Conservation (phyloP, 2,888 invertebrate species). For the Chrysolina oricalcia region DNA sequence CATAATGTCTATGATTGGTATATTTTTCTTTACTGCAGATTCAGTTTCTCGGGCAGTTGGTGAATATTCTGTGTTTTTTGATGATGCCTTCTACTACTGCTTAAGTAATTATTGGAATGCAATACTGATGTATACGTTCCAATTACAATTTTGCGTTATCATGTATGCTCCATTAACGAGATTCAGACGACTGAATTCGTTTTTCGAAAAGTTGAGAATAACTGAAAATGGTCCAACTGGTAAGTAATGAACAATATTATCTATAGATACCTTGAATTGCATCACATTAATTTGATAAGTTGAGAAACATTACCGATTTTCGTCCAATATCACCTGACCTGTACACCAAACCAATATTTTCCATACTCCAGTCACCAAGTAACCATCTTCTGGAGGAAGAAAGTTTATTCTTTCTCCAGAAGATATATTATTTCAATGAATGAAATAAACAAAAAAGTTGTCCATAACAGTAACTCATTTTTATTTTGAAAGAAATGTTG, state of each 20-base stretch:
- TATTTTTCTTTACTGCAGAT: neutral
- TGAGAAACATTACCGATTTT: too few relatives aligned
- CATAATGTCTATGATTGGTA: neutral
- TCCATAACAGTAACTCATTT: too few relatives aligned
- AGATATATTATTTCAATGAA: too few relatives aligned
- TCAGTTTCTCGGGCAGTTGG: neutral
- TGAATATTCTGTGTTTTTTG: neutral
- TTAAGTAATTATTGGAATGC: neutral
- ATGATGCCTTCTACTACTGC: neutral
- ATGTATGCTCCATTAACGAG: slow-evolving; percentile 7
- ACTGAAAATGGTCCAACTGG: neutral
- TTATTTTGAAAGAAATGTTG: too few relatives aligned
- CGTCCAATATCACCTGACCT: too few relatives aligned
- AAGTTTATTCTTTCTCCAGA: too few relatives aligned
- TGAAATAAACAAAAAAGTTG: too few relatives aligned
- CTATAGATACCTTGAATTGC: too few relatives aligned
- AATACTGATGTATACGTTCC: neutral
- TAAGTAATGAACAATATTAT: neutral
- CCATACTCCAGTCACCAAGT: too few relatives aligned
- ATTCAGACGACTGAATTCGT: slow-evolving; percentile 11
- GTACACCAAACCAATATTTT: too few relatives aligned
- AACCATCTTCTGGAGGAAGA: too few relatives aligned
- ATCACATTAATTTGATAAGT: too few relatives aligned
- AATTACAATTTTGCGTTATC: slow-evolving; percentile 17
- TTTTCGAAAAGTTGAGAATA: slow-evolving; percentile 13